Evolutionary conservation across 2,888 invertebrate species (phyloP), one percentile per base, ranked within the genome.

Genomic region (Caenorhabditis macrosperma): DNA sequence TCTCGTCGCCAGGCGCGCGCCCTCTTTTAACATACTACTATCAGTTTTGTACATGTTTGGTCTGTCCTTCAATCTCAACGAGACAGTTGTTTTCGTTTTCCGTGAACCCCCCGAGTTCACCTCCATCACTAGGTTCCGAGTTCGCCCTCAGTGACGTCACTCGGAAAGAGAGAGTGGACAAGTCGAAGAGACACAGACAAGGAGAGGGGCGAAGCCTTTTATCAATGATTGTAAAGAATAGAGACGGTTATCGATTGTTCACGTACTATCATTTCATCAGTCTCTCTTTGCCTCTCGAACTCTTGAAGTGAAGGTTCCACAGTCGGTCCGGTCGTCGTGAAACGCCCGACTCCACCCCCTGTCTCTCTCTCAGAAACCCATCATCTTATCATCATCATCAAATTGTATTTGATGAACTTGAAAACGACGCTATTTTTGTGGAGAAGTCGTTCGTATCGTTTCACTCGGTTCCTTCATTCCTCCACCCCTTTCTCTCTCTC

Each of bases 21-120:
- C 48, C 22, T 61, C 48, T 48, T 38, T 50, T 64, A 54, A 54
- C 50, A 54, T 54, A 64, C 54, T 63, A 63, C 48, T 59, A 63
- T 54, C 64, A 66, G 41, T 54, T 35, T 54, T 52, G 50, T 50
- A 22, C 22, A 50, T 22, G 26, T 1, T 26, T 10, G 15, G 38
- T 9, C 38, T 12, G 38, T 38, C 38, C 38, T 38, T 38, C 38
- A 38, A n/a, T n/a, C n/a, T n/a, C n/a, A n/a, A 38, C 12, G 15
- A 33, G 48, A 20, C 48, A 26, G 24, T 50, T 17, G 20, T 50
- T 50, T 22, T 26, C 9, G 10, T 50, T 50, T 48, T 22, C 22
- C 5, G 2, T 48, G 46, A 28, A 55, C 33, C 22, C 26, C 26
- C 28, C 33, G 52, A 30, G 52, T 54, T 54, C 52, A 28, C n/a